Evolutionary conservation across 1,140 invertebrate genomes (phyloP), one percentile per base, ranked within the genome.

Genomic region (Frieseomelitta varia): DNA sequence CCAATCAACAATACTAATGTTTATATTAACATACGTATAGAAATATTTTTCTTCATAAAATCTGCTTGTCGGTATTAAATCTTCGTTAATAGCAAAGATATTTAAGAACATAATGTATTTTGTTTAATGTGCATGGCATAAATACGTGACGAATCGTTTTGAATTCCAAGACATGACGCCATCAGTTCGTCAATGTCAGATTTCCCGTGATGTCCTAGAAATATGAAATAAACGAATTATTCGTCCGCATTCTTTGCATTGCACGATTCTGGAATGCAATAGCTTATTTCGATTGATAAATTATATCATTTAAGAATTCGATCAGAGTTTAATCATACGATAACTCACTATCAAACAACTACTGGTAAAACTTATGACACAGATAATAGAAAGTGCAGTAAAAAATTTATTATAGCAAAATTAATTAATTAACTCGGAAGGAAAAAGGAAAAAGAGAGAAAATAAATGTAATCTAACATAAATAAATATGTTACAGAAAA

Each of bases 181-280:
- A 81, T 69, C 79, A 24, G 53, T 55, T 73, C 81, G 56, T 84
- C 75, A 81, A 74, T 77, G 75, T 67, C 72, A 72, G 80, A 75
- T 86, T 80, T 80, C 77, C 53, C 63, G 67, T 27, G 65, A 87
- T 81, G 71, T 77, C 84, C 84, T 85, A 85, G 79, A 85, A 80
- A 74, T 56, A 51, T 53, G 58, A 58, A 81, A 81, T 51, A 30
- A 81, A 71, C 55, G 61, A 76, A 63, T 63, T 61, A 10, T 69
- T 69, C 39, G 53, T 79, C 75, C 53, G 58, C 68, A 84, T 88
- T 82, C 72, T 61, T 58, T 65, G 71, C n/a, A 68, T 80, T 67
- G 27, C 34, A 21, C 47, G 63, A 56, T 79, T 30, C 39, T 51
- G 53, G 24, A 58, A 53, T 61, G 34, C 55, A 67, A 65, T 10